phyloP scores from a whole-genome alignment of 92 coral and sea anemone genomes.

The Hydrozoanthus gracilis region DNA sequence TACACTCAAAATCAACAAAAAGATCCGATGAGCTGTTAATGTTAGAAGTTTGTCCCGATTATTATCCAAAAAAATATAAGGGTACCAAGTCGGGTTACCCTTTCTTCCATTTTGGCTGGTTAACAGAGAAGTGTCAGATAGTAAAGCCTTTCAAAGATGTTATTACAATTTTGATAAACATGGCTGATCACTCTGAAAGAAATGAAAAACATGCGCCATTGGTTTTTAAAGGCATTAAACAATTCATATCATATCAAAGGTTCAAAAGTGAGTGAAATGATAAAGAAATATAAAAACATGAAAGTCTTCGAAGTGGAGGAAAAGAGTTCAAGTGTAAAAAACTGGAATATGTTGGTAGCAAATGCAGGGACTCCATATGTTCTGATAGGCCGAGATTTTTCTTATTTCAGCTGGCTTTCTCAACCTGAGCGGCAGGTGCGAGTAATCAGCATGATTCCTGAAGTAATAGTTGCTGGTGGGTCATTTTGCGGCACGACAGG shows the following conservation, averaged over 20 bases:
- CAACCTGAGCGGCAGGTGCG: slow-evolving; percentile 39
- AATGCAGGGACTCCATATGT: slow-evolving; percentile 19
- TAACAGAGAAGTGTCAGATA: slow-evolving; percentile 42
- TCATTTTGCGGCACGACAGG: slow-evolving; percentile 31
- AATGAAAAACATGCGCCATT: slow-evolving; percentile 14
- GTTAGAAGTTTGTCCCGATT: slow-evolving; percentile 63
- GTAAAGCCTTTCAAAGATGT: slow-evolving; percentile 46
- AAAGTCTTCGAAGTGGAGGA: slow-evolving; percentile 24
- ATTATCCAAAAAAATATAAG: slow-evolving; percentile 37
- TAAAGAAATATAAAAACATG: slow-evolving; percentile 9
- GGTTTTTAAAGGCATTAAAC: slow-evolving; percentile 27
- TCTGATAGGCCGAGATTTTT: slow-evolving; percentile 33
- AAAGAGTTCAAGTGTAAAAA: slow-evolving; percentile 2
- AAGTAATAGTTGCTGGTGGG: slow-evolving; percentile 29
- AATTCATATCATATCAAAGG: slow-evolving; percentile 27
- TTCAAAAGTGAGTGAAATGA: slow-evolving; percentile 10
- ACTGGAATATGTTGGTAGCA: slow-evolving; percentile 30
- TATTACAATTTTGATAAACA: slow-evolving; percentile 19
- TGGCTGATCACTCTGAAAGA: slow-evolving; percentile 31
- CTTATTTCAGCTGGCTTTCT: slow-evolving; percentile 40
- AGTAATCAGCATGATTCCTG: slow-evolving; percentile 32
- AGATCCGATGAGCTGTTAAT: slow-evolving; percentile 13
- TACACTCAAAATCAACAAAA: neutral
- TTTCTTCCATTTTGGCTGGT: slow-evolving; percentile 63
- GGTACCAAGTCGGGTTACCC: slow-evolving; percentile 63